These are phyloP conservation scores for Furcifer pardalis DNA, from an alignment of 2,797 vertebrate species.

Conservation along the genomic window DNA sequence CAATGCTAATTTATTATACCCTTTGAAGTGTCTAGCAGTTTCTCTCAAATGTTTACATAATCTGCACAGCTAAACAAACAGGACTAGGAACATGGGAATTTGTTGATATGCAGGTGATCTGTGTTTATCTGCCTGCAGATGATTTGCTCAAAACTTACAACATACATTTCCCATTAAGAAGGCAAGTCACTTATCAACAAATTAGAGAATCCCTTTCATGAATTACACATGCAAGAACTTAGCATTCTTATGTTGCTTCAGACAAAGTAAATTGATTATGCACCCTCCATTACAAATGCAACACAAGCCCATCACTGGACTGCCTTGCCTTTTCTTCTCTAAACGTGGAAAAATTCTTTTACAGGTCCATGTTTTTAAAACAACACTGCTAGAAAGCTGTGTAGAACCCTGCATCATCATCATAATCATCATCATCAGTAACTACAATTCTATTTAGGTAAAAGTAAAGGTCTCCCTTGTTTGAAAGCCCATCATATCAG, in stretches of 20 bases:
- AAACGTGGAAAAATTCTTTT: not conserved
- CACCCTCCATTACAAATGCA: not conserved
- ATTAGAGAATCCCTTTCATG: not conserved
- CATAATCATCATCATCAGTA: too few species aligned
- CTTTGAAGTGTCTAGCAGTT: slow-evolving; percentile 6
- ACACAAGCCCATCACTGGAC: not conserved
- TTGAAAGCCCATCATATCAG: too few species aligned
- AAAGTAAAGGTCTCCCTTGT: too few species aligned
- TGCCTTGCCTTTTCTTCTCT: not conserved
- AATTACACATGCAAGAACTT: not conserved
- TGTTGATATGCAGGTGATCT: not conserved
- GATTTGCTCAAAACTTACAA: not conserved
- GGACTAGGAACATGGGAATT: accelerated
- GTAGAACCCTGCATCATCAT: not conserved
- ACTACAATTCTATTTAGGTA: too few species aligned
- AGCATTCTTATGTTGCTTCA: not conserved
- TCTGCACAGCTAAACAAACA: accelerated
- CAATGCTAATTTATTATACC: slow-evolving; percentile 8
- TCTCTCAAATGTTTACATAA: not conserved
- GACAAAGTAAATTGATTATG: not conserved
- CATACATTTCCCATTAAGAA: slow-evolving; percentile 14
- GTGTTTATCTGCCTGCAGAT: slow-evolving; percentile 1
- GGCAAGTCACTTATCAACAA: slow-evolving; percentile 2
- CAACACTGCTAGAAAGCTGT: not conserved
- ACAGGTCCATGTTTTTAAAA: not conserved